Evolutionary conservation across 2,797 vertebrate genomes (phyloP).

Genomic region (Ambastaia sidthimunki): DNA sequence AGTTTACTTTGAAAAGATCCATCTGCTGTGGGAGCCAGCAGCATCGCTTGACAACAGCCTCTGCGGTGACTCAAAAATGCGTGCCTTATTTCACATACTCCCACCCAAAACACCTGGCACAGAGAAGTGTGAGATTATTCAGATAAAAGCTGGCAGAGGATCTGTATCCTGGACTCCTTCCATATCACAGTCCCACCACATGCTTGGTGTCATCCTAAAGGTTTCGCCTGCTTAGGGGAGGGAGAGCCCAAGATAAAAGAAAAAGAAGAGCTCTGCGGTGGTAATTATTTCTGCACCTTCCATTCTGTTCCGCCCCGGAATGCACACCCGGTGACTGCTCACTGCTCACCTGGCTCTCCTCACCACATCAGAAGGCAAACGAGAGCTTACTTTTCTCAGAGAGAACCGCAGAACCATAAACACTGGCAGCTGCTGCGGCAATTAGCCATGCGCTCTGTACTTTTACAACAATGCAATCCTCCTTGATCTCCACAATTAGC

Average conservation of each 20-base stretch:
- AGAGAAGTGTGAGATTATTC: constrained; percentile 75
- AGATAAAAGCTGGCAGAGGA: constrained; percentile 72
- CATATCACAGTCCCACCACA: constrained; percentile 78
- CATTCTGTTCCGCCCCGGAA: constrained; percentile 61
- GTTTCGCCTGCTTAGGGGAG: constrained; percentile 60
- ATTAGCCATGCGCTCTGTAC: constrained; percentile 80
- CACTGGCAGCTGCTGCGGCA: constrained; percentile 80
- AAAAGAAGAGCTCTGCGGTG: constrained; percentile 72
- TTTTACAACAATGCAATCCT: constrained; percentile 80
- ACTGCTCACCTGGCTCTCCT: constrained; percentile 70
- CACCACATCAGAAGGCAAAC: constrained; percentile 64
- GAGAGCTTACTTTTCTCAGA: constrained; percentile 61
- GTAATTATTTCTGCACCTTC: constrained; percentile 74
- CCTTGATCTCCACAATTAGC: constrained; percentile 80
- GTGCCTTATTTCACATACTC: constrained; percentile 72
- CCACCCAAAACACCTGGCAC: constrained; percentile 71
- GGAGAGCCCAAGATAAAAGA: constrained; percentile 53
- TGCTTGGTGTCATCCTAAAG: constrained; percentile 78
- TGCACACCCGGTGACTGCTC: constrained; percentile 16
- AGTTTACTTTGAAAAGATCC: constrained; percentile 37
- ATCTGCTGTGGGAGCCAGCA: constrained; percentile 35
- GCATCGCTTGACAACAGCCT: constrained; percentile 30
- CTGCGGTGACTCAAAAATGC: constrained; percentile 52
- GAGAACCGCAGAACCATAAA: constrained; percentile 71
- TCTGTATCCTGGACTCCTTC: constrained; percentile 75